Base-by-base conservation (phyloP, 2,888 invertebrate genomes). In the Rotaria magnacalcarata region DNA sequence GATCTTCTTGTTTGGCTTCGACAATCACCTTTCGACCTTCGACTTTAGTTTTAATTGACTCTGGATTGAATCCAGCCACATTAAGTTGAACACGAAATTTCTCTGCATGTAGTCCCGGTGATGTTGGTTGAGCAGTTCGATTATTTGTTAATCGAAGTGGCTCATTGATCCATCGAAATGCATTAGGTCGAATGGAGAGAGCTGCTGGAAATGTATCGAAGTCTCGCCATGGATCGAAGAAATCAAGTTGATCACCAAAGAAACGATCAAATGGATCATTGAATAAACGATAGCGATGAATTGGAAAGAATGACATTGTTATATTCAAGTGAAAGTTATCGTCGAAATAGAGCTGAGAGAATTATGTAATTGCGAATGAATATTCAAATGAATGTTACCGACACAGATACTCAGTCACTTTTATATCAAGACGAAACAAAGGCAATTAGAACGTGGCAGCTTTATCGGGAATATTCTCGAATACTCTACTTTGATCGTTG, bases 161-260 rank as follows among this genome's bases (percentile, higher is more conserved):
- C 16, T 67, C 67, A 34, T 67, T 67, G 14, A 67, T 7, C 67
- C 67, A 67, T 67, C 67, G 67, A 34, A 67, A 67, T 34, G 67
- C 67, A 67, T 67, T 67, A 0, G 67, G 67, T 67, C 11, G 67
- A 34, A 16, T 16, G 14, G 67, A 2, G 14, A 67, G 67, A 27
- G 67, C 67, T 34, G 67, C 34, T 67, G 67, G 67, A 67, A 67
- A 67, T 67, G 67, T 67, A 34, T 67, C 67, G 4, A 67, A 67
- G 19, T 67, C 67, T 19, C 34, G 34, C 67, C 67, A 67, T 67
- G 67, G 67, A 67, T 67, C 67, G 34, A 67, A 67, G 27, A 67
- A 34, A 67, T 67, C 67, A 16, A 67, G 67, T 34, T 67, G 67
- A 67, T 67, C 67, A 67, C 67, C 67, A 67, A 67, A 67, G 8